Evolutionary conservation across 2,888 invertebrate species (phyloP), one percentile per base, ranked within the genome.

Genomic region (Desoria tigrina): DNA sequence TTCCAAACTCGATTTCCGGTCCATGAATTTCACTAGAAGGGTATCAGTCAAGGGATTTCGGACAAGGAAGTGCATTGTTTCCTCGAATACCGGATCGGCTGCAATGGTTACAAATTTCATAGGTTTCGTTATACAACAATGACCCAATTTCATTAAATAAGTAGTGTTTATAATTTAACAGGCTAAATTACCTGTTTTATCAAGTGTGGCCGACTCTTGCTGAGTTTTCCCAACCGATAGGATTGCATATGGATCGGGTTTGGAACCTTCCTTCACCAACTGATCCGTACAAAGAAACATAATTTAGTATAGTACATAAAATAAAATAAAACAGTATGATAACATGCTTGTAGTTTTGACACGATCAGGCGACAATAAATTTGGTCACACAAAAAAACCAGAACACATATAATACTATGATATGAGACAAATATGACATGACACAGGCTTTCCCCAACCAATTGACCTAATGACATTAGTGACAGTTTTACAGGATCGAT

Each of bases 61-160:
- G 2, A 97, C 90, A 42, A 97, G 85, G 83, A 96, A 96, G 1
- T 92, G 89, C 81, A 95, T 94, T 7, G 94, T 94, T 79, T 94
- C 90, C 81, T 97, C 96, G 87, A 91, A 98, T 58, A 95, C 90
- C 0, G 98, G 98, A 78, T 92, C 89, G 74, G 89, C 90, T 0
- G n/a, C n/a, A n/a, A n/a, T n/a, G n/a, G n/a, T n/a, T n/a, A n/a
- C n/a, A n/a, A n/a, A n/a, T n/a, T n/a, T n/a, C n/a, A n/a, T n/a
- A n/a, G n/a, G n/a, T n/a, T n/a, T n/a, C n/a, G n/a, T n/a, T n/a
- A n/a, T n/a, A n/a, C n/a, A n/a, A n/a, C n/a, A n/a, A n/a, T n/a
- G n/a, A n/a, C n/a, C n/a, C n/a, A n/a, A n/a, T n/a, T n/a, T n/a
- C n/a, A n/a, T n/a, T n/a, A n/a, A n/a, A n/a, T n/a, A n/a, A n/a